These are phyloP conservation scores for Psophia crepitans DNA, from an alignment of 2,113 vertebrate species.

Conservation along the genomic window DNA sequence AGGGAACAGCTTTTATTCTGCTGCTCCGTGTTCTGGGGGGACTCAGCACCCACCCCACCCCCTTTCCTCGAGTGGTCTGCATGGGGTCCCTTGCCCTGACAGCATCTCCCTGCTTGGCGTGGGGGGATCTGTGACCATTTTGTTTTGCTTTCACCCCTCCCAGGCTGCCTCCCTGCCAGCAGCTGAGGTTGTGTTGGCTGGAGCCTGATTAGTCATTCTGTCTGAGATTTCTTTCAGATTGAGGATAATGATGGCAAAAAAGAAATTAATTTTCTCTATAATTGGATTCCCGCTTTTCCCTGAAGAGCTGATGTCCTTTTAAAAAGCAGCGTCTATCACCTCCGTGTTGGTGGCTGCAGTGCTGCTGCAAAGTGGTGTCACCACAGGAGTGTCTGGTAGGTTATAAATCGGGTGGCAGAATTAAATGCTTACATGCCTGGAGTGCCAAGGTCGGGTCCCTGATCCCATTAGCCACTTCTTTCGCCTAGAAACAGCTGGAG, in stretches of 20 bases:
- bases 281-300: background rate
- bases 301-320: background rate
- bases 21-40: background rate
- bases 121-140: fast-evolving
- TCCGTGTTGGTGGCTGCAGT: background rate
- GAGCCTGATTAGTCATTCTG: background rate
- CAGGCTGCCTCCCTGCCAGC: background rate
- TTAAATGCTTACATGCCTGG: slow-evolving; percentile 18
- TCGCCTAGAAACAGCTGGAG: background rate
- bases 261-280: slow-evolving; percentile 27
- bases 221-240: background rate
- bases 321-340: background rate
- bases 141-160: background rate
- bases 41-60: fast-evolving
- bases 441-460: slow-evolving; percentile 20
- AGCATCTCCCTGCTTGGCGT: background rate
- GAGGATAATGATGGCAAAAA: slow-evolving; percentile 13
- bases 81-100: background rate
- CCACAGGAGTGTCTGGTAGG: background rate
- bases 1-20: background rate
- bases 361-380: background rate
- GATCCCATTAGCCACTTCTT: slow-evolving; percentile 21
- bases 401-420: slow-evolving; percentile 40
- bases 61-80: fast-evolving
- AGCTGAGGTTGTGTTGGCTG: background rate